phyloP scores from a whole-genome alignment of 2,888 invertebrate genomes.

The Caenorhabditis panamensis region DNA sequence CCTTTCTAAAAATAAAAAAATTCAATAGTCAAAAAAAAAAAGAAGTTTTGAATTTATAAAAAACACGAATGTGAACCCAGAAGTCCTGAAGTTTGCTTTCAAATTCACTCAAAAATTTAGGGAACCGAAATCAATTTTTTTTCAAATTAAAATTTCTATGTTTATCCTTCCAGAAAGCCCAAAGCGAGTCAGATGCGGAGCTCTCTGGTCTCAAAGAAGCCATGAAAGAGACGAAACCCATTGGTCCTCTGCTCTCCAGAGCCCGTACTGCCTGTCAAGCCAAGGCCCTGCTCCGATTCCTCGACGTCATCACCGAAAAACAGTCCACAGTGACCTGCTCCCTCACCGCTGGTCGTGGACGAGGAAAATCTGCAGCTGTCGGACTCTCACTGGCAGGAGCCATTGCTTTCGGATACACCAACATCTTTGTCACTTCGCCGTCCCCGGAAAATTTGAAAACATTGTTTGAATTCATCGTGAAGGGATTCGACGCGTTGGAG shows the following conservation, averaged over 20 bases:
- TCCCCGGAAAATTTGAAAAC: slow-evolving; percentile 98
- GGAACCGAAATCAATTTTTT: not conserved
- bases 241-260: slow-evolving; percentile 90
- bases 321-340: slow-evolving; percentile 91
- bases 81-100: too few species aligned
- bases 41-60: too few species aligned
- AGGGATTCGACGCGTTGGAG: slow-evolving; percentile 91
- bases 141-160: not conserved
- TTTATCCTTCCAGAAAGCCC: slow-evolving; percentile 63
- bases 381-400: slow-evolving; percentile 88
- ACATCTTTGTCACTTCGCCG: slow-evolving; percentile 97
- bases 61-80: too few species aligned
- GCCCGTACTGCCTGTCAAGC: slow-evolving; percentile 87
- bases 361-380: slow-evolving; percentile 97
- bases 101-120: too few species aligned
- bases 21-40: too few species aligned
- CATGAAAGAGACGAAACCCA: slow-evolving; percentile 92
- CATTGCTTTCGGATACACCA: slow-evolving; percentile 87
- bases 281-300: slow-evolving; percentile 87
- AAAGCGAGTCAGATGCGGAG: slow-evolving; percentile 84
- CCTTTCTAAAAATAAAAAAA: too few species aligned
- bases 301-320: slow-evolving; percentile 96
- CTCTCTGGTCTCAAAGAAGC: slow-evolving; percentile 89
- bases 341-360: slow-evolving; percentile 93
- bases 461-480: slow-evolving; percentile 95